phyloP scores from a whole-genome alignment of 2,888 invertebrate species.

The Stenchaetothrips biformis region DNA sequence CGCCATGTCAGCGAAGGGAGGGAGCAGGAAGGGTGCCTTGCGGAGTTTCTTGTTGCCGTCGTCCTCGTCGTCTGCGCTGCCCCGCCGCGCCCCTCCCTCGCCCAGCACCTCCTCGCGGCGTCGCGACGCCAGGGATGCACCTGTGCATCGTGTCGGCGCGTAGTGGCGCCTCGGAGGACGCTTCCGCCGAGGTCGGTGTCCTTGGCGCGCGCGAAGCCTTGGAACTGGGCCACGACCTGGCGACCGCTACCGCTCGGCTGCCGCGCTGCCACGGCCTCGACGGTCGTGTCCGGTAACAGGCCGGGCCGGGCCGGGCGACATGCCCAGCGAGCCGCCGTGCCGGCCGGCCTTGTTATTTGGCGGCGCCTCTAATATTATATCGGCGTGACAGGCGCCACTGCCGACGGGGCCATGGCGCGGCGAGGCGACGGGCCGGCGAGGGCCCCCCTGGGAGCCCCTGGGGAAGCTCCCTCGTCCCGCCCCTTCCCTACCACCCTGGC shows the following conservation, averaged over 20 bases:
- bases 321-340: not conserved
- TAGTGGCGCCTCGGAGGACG: not conserved
- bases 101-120: not conserved
- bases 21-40: not conserved
- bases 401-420: not conserved
- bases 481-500: not conserved
- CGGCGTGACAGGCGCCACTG: slow-evolving; percentile 14
- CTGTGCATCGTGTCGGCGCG: not conserved
- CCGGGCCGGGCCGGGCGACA: not conserved
- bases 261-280: no score
- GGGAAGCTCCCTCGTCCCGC: not conserved
- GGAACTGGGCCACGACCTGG: not conserved
- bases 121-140: not conserved
- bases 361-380: slow-evolving; percentile 14
- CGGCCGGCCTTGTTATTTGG: not conserved
- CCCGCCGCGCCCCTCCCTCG: not conserved
- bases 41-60: not conserved
- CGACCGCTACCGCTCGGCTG: no score
- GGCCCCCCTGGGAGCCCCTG: slow-evolving; percentile 13
- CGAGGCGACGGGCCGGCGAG: not conserved
- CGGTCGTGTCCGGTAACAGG: no score
- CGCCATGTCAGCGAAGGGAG: not conserved
- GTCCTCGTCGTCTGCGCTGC: not conserved
- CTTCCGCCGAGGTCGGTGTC: not conserved
- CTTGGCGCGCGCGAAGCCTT: no score